phyloP scores from a whole-genome alignment of 2,888 invertebrate genomes.

The Lacanobia wlatinum region DNA sequence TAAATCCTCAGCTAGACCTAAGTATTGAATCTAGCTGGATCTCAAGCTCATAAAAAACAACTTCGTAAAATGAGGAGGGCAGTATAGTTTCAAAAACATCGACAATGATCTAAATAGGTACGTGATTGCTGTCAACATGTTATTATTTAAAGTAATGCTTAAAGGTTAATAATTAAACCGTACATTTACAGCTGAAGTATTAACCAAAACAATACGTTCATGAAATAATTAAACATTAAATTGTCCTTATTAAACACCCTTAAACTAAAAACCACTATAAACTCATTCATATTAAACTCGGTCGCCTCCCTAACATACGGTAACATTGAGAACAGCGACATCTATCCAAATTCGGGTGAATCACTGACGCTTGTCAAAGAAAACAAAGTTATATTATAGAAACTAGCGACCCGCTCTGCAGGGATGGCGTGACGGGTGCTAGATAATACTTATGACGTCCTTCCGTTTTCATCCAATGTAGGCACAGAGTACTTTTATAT shows the following conservation, averaged over 20 bases:
- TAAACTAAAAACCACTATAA: background rate
- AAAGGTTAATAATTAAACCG: background rate
- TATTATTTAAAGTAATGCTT: background rate
- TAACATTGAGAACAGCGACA: slow-evolving; percentile 54
- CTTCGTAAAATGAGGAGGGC: background rate
- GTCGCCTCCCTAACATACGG: no score
- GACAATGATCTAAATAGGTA: background rate
- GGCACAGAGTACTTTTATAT: no score
- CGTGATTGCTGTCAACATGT: no score
- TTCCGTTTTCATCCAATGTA: background rate
- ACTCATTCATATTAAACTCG: background rate
- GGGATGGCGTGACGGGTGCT: slow-evolving; percentile 49
- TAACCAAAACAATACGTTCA: no score
- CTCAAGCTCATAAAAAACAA: background rate
- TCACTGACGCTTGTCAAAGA: slow-evolving; percentile 28
- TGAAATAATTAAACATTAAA: no score
- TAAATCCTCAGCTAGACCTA: no score
- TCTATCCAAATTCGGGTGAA: slow-evolving; percentile 56
- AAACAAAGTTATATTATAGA: slow-evolving; percentile 55
- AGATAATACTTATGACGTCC: slow-evolving; percentile 11
- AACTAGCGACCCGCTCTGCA: slow-evolving; percentile 32
- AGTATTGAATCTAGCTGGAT: no score
- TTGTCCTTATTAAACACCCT: no score
- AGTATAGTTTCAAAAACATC: background rate
- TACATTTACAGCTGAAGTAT: background rate